These are phyloP conservation scores for Rhinopomastus cyanomelas DNA, from an alignment of 2,113 vertebrate species.

Conservation along the genomic window DNA sequence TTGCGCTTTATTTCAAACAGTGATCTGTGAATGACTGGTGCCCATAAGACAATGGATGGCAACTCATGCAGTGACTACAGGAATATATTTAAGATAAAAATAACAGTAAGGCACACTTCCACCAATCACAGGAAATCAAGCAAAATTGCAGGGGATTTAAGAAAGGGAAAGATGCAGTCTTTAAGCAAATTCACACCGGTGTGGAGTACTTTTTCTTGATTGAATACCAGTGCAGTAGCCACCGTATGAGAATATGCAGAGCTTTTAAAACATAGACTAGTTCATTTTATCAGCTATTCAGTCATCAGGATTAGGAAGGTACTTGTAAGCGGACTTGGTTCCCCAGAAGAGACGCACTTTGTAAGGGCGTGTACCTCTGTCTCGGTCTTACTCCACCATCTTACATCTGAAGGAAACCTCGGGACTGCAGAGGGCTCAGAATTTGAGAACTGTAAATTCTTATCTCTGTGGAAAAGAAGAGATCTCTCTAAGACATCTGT, in stretches of 20 bases:
- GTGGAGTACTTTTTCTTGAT: not conserved
- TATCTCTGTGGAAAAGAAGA: not conserved
- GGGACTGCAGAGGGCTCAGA: not conserved
- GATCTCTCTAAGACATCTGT: not conserved
- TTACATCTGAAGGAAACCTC: not conserved
- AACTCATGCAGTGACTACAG: not conserved
- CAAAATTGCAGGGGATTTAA: not conserved
- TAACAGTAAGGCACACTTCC: not conserved
- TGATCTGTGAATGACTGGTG: not conserved
- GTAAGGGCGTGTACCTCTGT: not conserved
- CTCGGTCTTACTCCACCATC: not conserved
- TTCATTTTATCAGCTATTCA: not conserved
- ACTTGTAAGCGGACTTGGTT: not conserved
- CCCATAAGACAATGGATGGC: not conserved
- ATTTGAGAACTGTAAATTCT: not conserved
- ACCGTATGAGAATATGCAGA: not conserved
- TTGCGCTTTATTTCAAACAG: constrained; percentile 8
- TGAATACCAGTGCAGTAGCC: not conserved
- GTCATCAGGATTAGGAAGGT: not conserved
- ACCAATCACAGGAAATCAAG: not conserved
- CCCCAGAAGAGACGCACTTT: not conserved
- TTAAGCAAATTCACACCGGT: accelerated
- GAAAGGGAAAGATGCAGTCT: not conserved
- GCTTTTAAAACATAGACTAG: not conserved
- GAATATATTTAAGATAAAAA: not conserved